phyloP scores from a whole-genome alignment of 2,113 vertebrate genomes.

The Eolophus roseicapilla region DNA sequence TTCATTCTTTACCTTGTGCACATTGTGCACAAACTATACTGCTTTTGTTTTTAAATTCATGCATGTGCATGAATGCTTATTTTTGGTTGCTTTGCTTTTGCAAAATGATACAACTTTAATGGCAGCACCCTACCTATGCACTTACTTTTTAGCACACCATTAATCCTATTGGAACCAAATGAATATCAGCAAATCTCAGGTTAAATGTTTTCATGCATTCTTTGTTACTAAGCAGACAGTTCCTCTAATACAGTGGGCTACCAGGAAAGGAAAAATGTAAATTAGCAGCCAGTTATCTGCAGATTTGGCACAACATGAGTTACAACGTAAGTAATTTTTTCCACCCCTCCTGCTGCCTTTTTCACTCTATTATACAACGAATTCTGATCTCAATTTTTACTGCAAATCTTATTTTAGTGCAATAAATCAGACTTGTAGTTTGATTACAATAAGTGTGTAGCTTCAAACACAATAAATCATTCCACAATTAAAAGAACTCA shows the following conservation, averaged over 20 bases:
- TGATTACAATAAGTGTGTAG: background rate
- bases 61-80: background rate
- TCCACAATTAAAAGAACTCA: background rate
- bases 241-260: background rate
- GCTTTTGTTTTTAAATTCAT: background rate
- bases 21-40: background rate
- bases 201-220: background rate
- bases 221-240: background rate
- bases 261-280: background rate
- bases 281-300: background rate
- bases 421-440: background rate
- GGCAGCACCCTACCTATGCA: background rate
- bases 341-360: background rate
- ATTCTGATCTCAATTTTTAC: background rate
- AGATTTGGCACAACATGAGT: background rate
- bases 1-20: background rate
- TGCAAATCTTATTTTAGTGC: background rate
- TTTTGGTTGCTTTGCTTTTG: background rate
- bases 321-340: background rate
- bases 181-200: background rate
- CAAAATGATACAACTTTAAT: background rate
- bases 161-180: background rate
- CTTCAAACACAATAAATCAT: background rate
- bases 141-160: background rate
- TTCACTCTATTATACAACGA: background rate